phyloP scores from a whole-genome alignment of 92 coral and sea anemone species.

The Porites evermanni region DNA sequence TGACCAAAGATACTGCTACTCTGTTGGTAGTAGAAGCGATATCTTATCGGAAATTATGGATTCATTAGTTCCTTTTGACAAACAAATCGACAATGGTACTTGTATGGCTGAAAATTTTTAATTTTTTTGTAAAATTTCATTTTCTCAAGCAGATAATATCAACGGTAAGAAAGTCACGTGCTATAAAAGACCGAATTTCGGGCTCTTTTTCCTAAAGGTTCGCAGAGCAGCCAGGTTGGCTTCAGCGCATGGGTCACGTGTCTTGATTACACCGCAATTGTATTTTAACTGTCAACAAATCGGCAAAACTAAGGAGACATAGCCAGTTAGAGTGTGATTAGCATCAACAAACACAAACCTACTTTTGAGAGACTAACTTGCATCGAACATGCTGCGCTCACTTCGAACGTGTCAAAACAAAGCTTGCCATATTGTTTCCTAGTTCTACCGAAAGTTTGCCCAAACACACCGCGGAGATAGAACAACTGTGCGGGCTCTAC shows the following conservation, averaged over 20 bases:
- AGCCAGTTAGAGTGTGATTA: constrained; percentile 9
- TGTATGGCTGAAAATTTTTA: neutral
- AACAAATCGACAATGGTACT: neutral
- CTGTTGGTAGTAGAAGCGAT: neutral
- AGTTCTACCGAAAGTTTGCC: constrained; percentile 21
- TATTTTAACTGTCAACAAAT: constrained; percentile 29
- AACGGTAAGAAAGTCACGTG: neutral
- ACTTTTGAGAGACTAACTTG: constrained; percentile 1
- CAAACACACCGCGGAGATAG: constrained; percentile 16
- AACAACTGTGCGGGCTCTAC: constrained; percentile 17
- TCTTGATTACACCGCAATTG: constrained; percentile 12
- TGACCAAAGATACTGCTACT: neutral
- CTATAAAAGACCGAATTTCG: too few relatives aligned
- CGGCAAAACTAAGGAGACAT: constrained; percentile 3
- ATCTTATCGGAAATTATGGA: neutral
- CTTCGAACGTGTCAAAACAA: constrained; percentile 37
- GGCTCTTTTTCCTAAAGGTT: neutral
- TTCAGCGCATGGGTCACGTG: constrained; percentile 35
- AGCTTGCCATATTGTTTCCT: constrained; percentile 34
- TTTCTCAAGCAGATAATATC: neutral
- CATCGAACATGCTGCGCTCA: constrained; percentile 17
- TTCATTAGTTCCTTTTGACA: neutral
- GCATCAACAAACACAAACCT: neutral
- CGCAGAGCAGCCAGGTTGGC: neutral
- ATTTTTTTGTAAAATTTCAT: neutral